phyloP scores from a whole-genome alignment of 2,113 vertebrate genomes.

The Sorex fumeus region DNA sequence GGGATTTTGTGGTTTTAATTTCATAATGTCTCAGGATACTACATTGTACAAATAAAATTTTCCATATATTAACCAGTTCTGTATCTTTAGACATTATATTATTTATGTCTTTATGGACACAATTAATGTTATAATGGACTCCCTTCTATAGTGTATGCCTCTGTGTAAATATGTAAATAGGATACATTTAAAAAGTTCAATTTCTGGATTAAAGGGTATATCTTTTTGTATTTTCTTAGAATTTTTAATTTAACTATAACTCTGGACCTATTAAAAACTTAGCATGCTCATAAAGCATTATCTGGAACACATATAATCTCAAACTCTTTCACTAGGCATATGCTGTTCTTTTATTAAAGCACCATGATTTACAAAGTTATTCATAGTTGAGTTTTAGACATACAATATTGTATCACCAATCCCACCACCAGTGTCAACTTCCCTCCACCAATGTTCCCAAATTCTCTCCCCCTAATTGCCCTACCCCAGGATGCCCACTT shows the following conservation, averaged over 20 bases:
- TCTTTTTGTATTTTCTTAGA: not conserved
- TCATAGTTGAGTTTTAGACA: too few species aligned
- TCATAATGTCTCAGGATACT: not conserved
- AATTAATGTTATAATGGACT: constrained; percentile 10
- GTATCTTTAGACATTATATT: constrained; percentile 2
- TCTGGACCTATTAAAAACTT: constrained; percentile 26
- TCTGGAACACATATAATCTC: not conserved
- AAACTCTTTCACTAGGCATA: not conserved
- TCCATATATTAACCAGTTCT: not conserved
- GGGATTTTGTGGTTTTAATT: not conserved
- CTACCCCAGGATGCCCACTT: too few species aligned
- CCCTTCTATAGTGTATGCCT: not conserved
- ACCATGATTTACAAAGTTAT: too few species aligned
- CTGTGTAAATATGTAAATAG: not conserved
- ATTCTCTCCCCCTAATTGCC: too few species aligned
- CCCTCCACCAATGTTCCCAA: too few species aligned
- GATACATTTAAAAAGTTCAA: constrained; percentile 40
- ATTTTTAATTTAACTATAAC: constrained; percentile 13
- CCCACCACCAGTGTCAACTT: too few species aligned
- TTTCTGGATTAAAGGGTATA: not conserved
- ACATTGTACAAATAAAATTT: not conserved
- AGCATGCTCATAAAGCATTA: not conserved
- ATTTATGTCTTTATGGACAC: constrained; percentile 13
- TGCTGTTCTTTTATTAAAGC: too few species aligned
- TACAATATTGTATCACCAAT: too few species aligned